A percentile compares a stretch with the other conserved stretches of the same genome.
Conservation (phyloP, 1,140 invertebrate species). For the Drosophila sulfurigaster region DNA sequence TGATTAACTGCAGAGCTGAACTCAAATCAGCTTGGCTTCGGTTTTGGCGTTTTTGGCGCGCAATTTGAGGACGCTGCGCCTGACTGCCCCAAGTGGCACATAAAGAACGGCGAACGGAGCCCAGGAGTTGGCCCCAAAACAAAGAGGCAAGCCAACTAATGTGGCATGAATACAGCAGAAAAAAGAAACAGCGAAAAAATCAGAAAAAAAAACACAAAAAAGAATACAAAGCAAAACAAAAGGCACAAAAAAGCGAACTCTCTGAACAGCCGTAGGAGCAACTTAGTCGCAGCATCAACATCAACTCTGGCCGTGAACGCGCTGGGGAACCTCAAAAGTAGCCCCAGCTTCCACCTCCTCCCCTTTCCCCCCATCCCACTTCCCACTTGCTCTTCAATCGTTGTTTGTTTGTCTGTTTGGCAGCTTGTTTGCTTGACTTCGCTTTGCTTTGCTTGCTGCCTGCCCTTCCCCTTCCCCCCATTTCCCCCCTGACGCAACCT, state of each 20-base stretch:
- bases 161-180: slow-evolving; percentile 58
- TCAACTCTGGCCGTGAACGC: slow-evolving; percentile 35
- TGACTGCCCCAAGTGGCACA: slow-evolving; percentile 73
- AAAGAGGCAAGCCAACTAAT: slow-evolving; percentile 60
- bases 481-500: slow-evolving; percentile 57
- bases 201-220: too few species aligned
- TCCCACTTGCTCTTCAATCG: not conserved
- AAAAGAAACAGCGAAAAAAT: not conserved
- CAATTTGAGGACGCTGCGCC: slow-evolving; percentile 49
- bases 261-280: slow-evolving; percentile 4
- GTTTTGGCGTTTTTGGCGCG: slow-evolving; percentile 63
- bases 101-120: slow-evolving; percentile 41
- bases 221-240: slow-evolving; percentile 16
- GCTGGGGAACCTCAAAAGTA: slow-evolving; percentile 35
- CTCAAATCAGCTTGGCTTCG: slow-evolving; percentile 49
- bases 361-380: not conserved
- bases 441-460: slow-evolving; percentile 22
- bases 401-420: slow-evolving; percentile 18
- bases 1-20: slow-evolving; percentile 13
- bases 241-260: slow-evolving; percentile 6
- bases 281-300: slow-evolving; percentile 22
- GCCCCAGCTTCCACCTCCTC: slow-evolving; percentile 18
- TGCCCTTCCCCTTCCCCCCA: not conserved
- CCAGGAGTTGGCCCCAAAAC: slow-evolving; percentile 51
- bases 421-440: slow-evolving; percentile 19